Conservation (phyloP, 2,888 invertebrate genomes). For the Mellilla xanthometata region DNA sequence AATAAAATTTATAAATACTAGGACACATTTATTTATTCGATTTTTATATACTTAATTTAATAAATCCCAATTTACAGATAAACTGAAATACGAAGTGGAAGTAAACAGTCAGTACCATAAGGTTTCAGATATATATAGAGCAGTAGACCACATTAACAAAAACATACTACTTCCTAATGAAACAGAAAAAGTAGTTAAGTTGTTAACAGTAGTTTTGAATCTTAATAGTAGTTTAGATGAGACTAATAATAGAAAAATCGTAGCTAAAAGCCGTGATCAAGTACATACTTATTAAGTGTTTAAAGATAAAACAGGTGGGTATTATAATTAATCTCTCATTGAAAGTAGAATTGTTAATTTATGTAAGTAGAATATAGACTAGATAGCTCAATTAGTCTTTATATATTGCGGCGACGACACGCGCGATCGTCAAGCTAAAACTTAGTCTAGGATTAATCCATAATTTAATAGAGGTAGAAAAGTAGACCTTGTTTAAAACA, state of each 20-base stretch:
- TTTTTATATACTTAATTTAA: too few relatives aligned
- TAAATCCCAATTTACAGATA: slow-evolving; percentile 53
- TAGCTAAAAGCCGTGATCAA: slow-evolving; percentile 11
- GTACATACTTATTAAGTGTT: too few relatives aligned
- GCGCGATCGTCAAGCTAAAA: slow-evolving; percentile 5
- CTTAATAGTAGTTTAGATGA: slow-evolving; percentile 7
- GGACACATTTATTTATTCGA: too few relatives aligned
- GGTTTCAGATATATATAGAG: slow-evolving; percentile 11
- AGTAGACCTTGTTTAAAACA: slow-evolving; percentile 7
- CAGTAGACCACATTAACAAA: slow-evolving; percentile 15
- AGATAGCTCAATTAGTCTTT: slow-evolving; percentile 10
- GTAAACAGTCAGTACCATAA: slow-evolving; percentile 62
- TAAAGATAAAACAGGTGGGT: slow-evolving; percentile 9
- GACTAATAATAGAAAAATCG: slow-evolving; percentile 6
- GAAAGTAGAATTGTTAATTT: slow-evolving; percentile 21
- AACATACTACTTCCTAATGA: neutral
- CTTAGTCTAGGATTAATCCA: slow-evolving; percentile 10
- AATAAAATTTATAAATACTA: too few relatives aligned
- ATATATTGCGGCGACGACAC: slow-evolving; percentile 1
- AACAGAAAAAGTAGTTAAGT: slow-evolving; percentile 9
- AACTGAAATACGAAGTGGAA: slow-evolving; percentile 56
- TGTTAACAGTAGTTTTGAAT: slow-evolving; percentile 4
- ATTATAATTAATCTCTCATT: slow-evolving; percentile 4
- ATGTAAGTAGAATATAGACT: slow-evolving; percentile 20
- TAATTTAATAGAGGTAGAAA: slow-evolving; percentile 12